Evolutionary conservation across 2,113 vertebrate species (phyloP).

Genomic region (Pandion haliaetus): DNA sequence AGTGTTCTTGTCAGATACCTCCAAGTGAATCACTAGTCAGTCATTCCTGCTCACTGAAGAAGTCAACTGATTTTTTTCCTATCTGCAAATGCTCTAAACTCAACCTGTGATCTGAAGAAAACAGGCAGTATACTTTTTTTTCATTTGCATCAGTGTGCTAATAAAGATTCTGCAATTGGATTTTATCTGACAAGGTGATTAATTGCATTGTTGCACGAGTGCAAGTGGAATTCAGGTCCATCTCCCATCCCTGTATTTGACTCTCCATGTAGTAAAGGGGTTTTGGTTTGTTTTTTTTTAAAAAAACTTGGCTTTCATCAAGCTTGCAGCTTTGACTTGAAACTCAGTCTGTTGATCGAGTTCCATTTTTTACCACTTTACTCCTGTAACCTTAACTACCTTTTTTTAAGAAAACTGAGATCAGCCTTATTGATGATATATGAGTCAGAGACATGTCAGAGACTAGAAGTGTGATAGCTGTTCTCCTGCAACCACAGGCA

Average conservation of each 20-base stretch:
- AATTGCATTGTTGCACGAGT: neutral
- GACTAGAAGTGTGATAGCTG: neutral
- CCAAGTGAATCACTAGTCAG: neutral
- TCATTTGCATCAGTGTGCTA: neutral
- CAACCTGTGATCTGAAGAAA: neutral
- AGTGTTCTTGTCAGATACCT: neutral
- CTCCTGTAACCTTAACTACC: neutral
- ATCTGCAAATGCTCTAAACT: neutral
- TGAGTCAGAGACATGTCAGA: neutral
- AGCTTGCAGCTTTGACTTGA: neutral
- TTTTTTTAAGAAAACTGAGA: neutral
- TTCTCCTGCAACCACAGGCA: conserved; percentile 40
- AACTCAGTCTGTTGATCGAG: neutral
- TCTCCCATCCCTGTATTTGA: neutral
- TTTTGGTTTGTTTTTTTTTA: neutral
- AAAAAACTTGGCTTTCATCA: neutral
- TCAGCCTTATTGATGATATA: neutral
- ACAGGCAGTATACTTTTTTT: neutral
- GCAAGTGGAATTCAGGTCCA: neutral
- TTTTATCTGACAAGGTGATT: conserved; percentile 2
- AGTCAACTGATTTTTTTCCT: neutral
- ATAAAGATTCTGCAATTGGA: neutral
- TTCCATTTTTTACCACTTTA: neutral
- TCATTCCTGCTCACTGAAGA: neutral
- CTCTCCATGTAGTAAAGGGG: neutral